Evolutionary conservation across 30 jellyfish, hydroid and myxozoan species (phyloP), one percentile per base, ranked within the genome.

Genomic region (Cassiopea andromeda): DNA sequence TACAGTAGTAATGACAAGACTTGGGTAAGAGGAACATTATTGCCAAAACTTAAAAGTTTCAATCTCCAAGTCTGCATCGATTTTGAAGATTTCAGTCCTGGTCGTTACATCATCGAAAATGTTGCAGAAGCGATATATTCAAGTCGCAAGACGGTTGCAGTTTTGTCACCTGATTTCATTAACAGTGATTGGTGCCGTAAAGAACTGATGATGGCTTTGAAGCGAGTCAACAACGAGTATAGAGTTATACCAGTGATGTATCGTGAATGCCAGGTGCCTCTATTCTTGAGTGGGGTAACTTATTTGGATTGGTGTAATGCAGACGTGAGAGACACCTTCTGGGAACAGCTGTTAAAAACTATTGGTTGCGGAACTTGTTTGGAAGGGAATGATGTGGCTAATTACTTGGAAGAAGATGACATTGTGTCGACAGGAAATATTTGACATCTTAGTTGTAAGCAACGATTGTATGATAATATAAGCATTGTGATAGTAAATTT

Each of bases 101-200:
- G 99, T 58, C 89, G 71, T 14, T 73, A 68, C 92, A 85, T 90
- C 83, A 85, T 87, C 8, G 85, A 95, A 45, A 95, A 90, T 71
- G 87, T 95, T 18, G 84, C 94, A 13, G 98, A 87, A 69, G 97
- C 99, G 60, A 91, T 95, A 17, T 68, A 50, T 38, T 73, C 82
- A 54, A 95, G 99, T 82, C 89, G 97, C 1, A 87, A 85, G 43
- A 95, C 99, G 48, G 87, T 95, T 16, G 99, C 97, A 16, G 98
- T 95, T 13, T 71, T 95, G 15, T 95, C 99, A 4, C 98, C 97
- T 43, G 98, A 95, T 49, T 95, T 90, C 71, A 77, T 95, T 5
- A 60, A 7, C 75, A 91, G 95, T 58, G 93, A 44, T 13, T 90
- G 89, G 89, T 95, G 99, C 60, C 75, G 91, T 48, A 83, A 91